phyloP scores from a whole-genome alignment of 2,888 invertebrate genomes.

The Alentia gelatinosa region DNA sequence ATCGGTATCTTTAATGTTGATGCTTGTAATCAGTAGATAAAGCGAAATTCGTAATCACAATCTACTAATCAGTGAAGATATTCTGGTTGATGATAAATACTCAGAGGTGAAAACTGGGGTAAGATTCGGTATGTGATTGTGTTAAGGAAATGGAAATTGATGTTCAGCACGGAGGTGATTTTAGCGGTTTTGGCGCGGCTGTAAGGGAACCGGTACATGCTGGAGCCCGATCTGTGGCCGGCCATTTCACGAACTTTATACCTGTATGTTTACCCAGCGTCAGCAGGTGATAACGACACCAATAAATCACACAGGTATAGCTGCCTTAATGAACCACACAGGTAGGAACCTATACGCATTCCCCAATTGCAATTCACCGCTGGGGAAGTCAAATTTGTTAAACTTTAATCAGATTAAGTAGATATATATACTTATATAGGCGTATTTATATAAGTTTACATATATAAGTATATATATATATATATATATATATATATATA shows the following conservation, averaged over 20 bases:
- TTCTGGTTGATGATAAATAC: not conserved
- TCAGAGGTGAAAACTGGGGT: not conserved
- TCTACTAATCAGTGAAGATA: conserved; percentile 17
- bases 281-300: not conserved
- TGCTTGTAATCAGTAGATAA: not conserved
- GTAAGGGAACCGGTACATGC: too few species aligned
- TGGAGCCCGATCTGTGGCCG: not conserved
- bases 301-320: not conserved
- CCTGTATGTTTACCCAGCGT: not conserved
- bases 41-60: conserved; percentile 14
- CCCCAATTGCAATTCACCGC: too few species aligned
- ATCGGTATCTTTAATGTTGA: not conserved
- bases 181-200: not conserved
- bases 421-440: too few species aligned
- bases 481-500: conserved; percentile 58
- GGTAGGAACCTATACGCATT: too few species aligned
- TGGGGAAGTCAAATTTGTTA: too few species aligned
- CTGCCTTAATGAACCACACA: not conserved
- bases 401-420: too few species aligned
- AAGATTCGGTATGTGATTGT: too few species aligned
- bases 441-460: not conserved
- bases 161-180: not conserved
- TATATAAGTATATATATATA: conserved; percentile 50
- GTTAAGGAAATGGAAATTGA: too few species aligned
- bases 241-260: not conserved